Evolutionary conservation across 2,888 invertebrate species (phyloP), one percentile per base, ranked within the genome.

Genomic region (Trachelus troglodyta): DNA sequence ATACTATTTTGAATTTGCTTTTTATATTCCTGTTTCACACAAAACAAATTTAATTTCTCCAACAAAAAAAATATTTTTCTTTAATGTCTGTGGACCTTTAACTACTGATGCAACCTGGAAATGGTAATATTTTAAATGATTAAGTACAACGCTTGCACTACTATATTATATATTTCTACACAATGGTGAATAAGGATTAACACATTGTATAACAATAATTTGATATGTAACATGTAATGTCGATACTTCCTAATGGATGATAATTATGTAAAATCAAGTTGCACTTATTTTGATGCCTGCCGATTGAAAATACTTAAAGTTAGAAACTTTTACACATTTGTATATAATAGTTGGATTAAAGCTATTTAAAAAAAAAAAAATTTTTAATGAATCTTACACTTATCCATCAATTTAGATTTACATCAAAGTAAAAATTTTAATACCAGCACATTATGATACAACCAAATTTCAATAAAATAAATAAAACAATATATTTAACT

Each of bases 171-270:
- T 80, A 79, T 81, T 69, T 83, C 83, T 84, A 85, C 82, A 81
- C 81, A 83, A 56, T 34, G 78, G 78, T 83, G 82, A 82, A 84
- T 77, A 82, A 79, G 74, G 79, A 81, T 81, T 79, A 81, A 83
- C 80, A 35, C 69, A 83, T 69, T 40, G 71, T 79, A 80, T 80
- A 79, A 79, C 79, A 35, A 75, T 79, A 56, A 23, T 56, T 56
- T 56, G 56, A 56, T 56, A 56, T 56, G 23, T 56, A 56, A 56
- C 23, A 56, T 56, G 56, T 56, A 56, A 56, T 23, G 56, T 56
- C 23, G 23, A 9, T 56, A 56, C 23, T 9, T 56, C 56, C 23
- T 56, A 23, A 56, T 23, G 56, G 56, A 56, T 56, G 56, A 23
- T 56, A 56, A 56, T 23, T 56, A 56, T 6, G 23, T 56, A 56